Conservation (phyloP, 2,113 vertebrate genomes). For the Colius striatus region DNA sequence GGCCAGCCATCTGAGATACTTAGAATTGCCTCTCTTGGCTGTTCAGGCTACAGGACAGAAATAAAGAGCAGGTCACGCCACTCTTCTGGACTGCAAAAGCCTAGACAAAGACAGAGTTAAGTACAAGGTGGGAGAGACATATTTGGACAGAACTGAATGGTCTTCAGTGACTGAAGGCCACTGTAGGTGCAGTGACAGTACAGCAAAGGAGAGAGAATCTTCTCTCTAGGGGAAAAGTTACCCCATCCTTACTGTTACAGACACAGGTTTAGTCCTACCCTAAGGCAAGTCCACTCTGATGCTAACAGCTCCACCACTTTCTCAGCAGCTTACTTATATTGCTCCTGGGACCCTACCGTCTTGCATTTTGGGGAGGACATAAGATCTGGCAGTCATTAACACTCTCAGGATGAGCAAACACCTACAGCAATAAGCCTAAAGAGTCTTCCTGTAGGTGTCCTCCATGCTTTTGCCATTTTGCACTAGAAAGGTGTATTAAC, state of each 20-base stretch:
- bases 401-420: fast-evolving
- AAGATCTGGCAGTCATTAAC: neutral
- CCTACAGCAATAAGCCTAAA: neutral
- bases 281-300: neutral
- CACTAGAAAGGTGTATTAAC: neutral
- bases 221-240: neutral
- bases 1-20: neutral
- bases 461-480: neutral
- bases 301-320: neutral
- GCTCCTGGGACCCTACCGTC: neutral
- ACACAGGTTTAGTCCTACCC: neutral
- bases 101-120: neutral
- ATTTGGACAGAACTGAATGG: neutral
- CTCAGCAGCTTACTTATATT: neutral
- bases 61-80: neutral
- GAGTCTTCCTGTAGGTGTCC: neutral
- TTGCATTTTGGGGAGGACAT: neutral
- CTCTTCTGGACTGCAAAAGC: neutral
- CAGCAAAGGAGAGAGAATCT: neutral
- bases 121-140: neutral
- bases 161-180: neutral
- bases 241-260: neutral
- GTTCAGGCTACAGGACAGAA: neutral
- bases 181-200: neutral
- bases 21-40: neutral